Evolutionary conservation across 2,888 invertebrate genomes (phyloP), one percentile per base, ranked within the genome.

Genomic region (Ophion slaviceki): DNA sequence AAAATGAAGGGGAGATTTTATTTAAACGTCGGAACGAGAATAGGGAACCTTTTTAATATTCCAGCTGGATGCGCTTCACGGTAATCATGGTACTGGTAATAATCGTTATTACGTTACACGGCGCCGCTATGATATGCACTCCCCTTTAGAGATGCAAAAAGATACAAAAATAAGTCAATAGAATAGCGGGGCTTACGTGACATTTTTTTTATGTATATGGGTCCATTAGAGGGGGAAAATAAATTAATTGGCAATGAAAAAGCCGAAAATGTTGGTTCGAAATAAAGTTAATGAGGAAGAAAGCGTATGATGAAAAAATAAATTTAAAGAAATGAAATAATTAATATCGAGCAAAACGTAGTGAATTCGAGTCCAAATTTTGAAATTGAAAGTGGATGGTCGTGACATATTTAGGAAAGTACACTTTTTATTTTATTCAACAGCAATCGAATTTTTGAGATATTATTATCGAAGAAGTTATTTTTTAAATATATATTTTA

Each of bases 21-120:
- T 32, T 78, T 59, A 5, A 59, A 68, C 40, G 59, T 77, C 17
- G 36, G 24, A 32, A n/a, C 64, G 77, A 70, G 28, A 75, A 53
- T 62, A 62, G 32, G 24, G 68, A 20, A 47, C 36, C 47, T 32
- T 36, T 64, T 84, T 80, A 75, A 75, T 68, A 84, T 84, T 80
- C 80, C 61, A 36, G 57, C n/a, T 53, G 53, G 71, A 28, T 45
- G 47, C 20, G 47, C 61, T 53, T 57, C 53, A 47, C 71, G 68
- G 61, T 76, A 64, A 84, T 77, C 71, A 75, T 66, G 32, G 36
- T 47, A 36, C 47, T 64, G 57, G 77, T 84, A 82, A 84, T 84
- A 62, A 82, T 84, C 71, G 81, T 80, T 77, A 82, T 84, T 84
- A 84, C 84, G 77, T 45, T 84, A 81, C 76, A 70, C 84, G 80